phyloP scores from a whole-genome alignment of 2,888 invertebrate genomes.

The Syrphus vitripennis region DNA sequence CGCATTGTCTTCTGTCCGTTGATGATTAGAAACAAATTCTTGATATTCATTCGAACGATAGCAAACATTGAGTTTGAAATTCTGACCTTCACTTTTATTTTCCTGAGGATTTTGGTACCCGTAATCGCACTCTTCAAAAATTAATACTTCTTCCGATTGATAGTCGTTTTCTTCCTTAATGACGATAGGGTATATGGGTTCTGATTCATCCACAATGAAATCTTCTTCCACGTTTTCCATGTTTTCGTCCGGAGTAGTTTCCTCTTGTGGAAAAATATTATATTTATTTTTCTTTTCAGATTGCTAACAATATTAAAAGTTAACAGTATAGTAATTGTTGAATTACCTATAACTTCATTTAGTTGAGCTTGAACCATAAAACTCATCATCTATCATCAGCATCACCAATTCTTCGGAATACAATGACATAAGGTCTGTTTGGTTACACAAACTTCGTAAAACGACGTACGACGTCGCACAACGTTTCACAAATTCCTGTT shows the following conservation, averaged over 20 bases:
- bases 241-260: neutral
- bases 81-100: neutral
- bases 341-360: too few species aligned
- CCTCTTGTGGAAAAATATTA: constrained; percentile 12
- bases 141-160: neutral
- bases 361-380: too few species aligned
- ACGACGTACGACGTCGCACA: too few species aligned
- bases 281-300: neutral
- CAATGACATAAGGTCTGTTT: too few species aligned
- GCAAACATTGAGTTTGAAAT: constrained; percentile 33
- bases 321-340: too few species aligned
- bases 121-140: constrained; percentile 13
- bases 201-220: constrained; percentile 43
- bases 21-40: constrained; percentile 58
- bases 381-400: too few species aligned
- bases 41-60: constrained; percentile 63
- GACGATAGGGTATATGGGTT: constrained; percentile 1
- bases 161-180: constrained; percentile 42
- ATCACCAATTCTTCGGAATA: too few species aligned
- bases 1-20: constrained; percentile 10
- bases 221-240: constrained; percentile 51
- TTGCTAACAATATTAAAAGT: neutral
- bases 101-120: neutral
- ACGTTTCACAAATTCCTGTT: too few species aligned
- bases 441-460: too few species aligned